Conservation (phyloP, 2,113 vertebrate species). For the Chaetops frenatus region DNA sequence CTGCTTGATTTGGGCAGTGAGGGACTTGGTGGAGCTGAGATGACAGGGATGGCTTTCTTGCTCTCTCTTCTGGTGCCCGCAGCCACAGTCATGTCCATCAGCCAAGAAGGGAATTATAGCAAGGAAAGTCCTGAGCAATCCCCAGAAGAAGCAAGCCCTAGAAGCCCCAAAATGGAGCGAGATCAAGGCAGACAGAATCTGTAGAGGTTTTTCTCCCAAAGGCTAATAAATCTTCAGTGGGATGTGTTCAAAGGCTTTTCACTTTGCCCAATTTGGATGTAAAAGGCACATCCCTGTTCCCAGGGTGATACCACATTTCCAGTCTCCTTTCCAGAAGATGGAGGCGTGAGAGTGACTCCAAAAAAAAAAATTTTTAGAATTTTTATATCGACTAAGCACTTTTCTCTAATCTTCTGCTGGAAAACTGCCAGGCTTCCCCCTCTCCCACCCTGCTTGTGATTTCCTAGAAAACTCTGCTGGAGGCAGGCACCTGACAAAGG, state of each 20-base stretch:
- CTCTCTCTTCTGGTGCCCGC: not conserved
- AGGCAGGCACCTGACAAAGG: slow-evolving; percentile 18
- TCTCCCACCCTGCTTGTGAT: not conserved
- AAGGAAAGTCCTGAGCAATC: not conserved
- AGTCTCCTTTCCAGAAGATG: not conserved
- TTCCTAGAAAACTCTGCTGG: slow-evolving; percentile 18
- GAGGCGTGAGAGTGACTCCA: not conserved
- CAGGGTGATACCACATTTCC: slow-evolving; percentile 32
- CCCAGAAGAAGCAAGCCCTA: not conserved
- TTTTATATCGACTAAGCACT: slow-evolving; percentile 11
- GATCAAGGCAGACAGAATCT: not conserved
- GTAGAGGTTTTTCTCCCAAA: slow-evolving; percentile 8
- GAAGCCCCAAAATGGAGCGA: not conserved
- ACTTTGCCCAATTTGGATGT: not conserved
- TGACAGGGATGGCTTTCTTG: not conserved
- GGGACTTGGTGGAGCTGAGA: not conserved
- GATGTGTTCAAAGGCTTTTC: slow-evolving; percentile 1
- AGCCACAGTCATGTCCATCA: accelerated
- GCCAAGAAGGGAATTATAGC: not conserved
- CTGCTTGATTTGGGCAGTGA: not conserved
- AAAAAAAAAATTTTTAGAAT: not conserved
- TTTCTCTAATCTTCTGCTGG: slow-evolving; percentile 33
- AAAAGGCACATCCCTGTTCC: not conserved
- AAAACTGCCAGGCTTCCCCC: not conserved
- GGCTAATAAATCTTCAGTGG: slow-evolving; percentile 11